A percentile compares a stretch with the other conserved stretches of the same genome.
Conservation (phyloP, 1,140 invertebrate species). For the Bombus fervidus region DNA sequence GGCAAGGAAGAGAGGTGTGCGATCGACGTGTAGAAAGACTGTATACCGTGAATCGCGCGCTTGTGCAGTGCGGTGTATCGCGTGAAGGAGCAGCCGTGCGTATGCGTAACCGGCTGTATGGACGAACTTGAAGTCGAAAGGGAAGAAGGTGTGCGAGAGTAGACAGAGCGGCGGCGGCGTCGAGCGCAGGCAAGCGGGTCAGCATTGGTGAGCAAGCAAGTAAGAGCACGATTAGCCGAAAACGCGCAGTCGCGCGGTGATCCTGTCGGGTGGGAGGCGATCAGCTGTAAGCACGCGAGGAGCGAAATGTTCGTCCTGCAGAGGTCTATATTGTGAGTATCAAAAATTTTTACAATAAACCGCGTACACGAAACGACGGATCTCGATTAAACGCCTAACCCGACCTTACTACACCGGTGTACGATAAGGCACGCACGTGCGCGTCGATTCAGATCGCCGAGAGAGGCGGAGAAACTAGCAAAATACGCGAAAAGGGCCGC, state of each 20-base stretch:
- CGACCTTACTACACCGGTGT: background rate
- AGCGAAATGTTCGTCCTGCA: constrained; percentile 78
- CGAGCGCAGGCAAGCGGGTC: constrained; percentile 28
- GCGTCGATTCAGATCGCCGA: background rate
- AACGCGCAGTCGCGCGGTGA: constrained; percentile 77
- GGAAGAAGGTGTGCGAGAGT: constrained; percentile 26
- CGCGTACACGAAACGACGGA: background rate
- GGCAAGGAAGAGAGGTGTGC: constrained; percentile 10
- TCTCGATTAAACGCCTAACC: no score
- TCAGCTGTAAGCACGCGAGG: constrained; percentile 76
- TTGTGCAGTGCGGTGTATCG: constrained; percentile 23
- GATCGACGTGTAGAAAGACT: background rate
- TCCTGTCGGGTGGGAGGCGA: constrained; percentile 73
- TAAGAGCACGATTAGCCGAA: constrained; percentile 21
- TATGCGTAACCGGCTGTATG: constrained; percentile 17
- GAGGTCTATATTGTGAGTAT: constrained; percentile 79
- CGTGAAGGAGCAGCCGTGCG: background rate
- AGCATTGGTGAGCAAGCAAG: constrained; percentile 19
- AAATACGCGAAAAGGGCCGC: constrained; percentile 33
- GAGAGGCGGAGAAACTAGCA: background rate
- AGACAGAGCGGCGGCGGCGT: constrained; percentile 41
- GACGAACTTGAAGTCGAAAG: constrained; percentile 22
- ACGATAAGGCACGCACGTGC: background rate
- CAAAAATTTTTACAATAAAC: constrained; percentile 26
- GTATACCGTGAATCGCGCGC: background rate